phyloP scores from a whole-genome alignment of 2,888 invertebrate genomes.

The Phymatocera aterrima region DNA sequence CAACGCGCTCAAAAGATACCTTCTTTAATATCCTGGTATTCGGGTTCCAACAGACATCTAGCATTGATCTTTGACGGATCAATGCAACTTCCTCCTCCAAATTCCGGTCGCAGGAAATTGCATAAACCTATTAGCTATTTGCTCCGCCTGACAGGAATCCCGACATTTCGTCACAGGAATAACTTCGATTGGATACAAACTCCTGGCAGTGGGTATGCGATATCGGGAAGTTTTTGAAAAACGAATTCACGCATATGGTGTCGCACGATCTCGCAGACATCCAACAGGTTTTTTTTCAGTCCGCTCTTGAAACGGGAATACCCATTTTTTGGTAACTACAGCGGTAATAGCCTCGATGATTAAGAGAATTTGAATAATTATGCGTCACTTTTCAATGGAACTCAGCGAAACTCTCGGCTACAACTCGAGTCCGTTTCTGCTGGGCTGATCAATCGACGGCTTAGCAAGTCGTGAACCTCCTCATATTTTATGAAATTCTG shows the following conservation, averaged over 20 bases:
- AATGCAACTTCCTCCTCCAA: background rate
- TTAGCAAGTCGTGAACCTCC: constrained; percentile 15
- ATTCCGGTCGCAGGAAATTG: background rate
- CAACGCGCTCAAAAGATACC: constrained; percentile 18
- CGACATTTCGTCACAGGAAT: background rate
- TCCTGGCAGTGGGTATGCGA: too few relatives aligned
- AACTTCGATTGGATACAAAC: background rate
- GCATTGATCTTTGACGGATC: constrained; percentile 36
- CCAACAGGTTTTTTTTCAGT: too few relatives aligned
- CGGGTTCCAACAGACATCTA: constrained; percentile 19
- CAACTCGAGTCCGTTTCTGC: background rate
- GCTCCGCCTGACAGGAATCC: background rate
- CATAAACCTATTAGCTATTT: background rate
- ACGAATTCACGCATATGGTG: too few relatives aligned
- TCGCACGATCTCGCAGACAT: too few relatives aligned
- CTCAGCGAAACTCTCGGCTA: background rate
- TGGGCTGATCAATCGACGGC: constrained; percentile 20
- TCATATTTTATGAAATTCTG: constrained; percentile 35
- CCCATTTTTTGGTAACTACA: too few relatives aligned
- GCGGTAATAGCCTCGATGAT: too few relatives aligned
- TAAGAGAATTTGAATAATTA: too few relatives aligned
- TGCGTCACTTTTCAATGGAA: background rate
- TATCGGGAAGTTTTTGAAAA: background rate
- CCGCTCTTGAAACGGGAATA: too few relatives aligned
- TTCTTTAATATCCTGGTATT: constrained; percentile 29